Conservation (phyloP, 2,113 vertebrate species). For the Macrotus californicus region DNA sequence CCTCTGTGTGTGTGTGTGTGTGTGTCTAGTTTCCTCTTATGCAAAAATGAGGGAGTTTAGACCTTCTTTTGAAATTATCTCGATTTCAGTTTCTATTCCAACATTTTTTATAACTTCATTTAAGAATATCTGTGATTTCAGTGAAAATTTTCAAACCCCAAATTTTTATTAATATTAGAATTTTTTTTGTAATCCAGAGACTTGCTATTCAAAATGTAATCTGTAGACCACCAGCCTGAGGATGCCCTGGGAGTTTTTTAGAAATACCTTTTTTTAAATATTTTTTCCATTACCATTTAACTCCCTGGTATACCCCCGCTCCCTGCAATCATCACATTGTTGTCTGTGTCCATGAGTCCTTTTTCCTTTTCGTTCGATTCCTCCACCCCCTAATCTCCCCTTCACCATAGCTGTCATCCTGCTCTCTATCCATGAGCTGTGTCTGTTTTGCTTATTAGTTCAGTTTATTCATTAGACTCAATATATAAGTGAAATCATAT, state of each 20-base stretch:
- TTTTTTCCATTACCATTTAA: no score
- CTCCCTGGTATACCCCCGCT: no score
- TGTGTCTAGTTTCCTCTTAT: not conserved
- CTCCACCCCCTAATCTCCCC: no score
- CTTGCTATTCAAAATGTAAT: not conserved
- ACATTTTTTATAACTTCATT: not conserved
- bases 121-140: not conserved
- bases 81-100: not conserved
- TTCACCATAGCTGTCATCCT: no score
- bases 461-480: no score
- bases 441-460: no score
- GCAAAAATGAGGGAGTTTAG: not conserved
- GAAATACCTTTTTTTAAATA: not conserved
- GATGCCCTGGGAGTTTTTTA: not conserved
- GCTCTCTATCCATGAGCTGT: no score
- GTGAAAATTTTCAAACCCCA: not conserved
- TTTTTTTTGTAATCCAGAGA: not conserved
- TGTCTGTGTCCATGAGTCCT: no score
- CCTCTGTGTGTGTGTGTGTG: not conserved
- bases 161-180: not conserved
- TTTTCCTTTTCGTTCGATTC: no score
- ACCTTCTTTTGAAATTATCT: not conserved
- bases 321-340: no score
- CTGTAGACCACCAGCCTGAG: not conserved
- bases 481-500: no score